These are phyloP conservation scores for Platycheirus albimanus DNA, from an alignment of 2,888 invertebrate genomes.

Conservation along the genomic window DNA sequence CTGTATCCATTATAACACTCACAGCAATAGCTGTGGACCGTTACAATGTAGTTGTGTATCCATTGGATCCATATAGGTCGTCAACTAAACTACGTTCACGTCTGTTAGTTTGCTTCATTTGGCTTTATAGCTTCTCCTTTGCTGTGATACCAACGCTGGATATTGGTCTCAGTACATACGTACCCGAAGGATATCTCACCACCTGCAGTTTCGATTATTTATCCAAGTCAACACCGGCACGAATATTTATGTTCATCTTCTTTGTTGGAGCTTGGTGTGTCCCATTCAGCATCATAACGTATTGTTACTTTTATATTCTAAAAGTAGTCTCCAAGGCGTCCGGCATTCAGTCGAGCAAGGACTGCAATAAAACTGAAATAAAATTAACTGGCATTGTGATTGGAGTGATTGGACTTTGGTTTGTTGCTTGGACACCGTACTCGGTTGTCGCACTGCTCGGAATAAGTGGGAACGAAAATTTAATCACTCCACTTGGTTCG, in stretches of 20 bases:
- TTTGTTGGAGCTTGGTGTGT: slow-evolving; percentile 90
- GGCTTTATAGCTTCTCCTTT: slow-evolving; percentile 89
- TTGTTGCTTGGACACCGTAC: slow-evolving; percentile 92
- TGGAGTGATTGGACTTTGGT: slow-evolving; percentile 88
- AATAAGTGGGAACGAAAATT: slow-evolving; percentile 86
- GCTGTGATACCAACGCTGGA: slow-evolving; percentile 87
- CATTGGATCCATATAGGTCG: slow-evolving; percentile 87
- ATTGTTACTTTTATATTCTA: slow-evolving; percentile 89
- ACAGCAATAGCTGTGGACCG: slow-evolving; percentile 92
- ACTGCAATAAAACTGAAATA: slow-evolving; percentile 88
- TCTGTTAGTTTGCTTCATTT: slow-evolving; percentile 86
- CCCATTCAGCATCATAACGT: slow-evolving; percentile 88
- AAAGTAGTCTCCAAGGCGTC: slow-evolving; percentile 85
- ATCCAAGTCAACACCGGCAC: slow-evolving; percentile 85
- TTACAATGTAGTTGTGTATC: slow-evolving; percentile 91
- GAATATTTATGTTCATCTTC: slow-evolving; percentile 89
- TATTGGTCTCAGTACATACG: slow-evolving; percentile 89
- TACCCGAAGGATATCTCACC: slow-evolving; percentile 92
- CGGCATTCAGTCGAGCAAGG: slow-evolving; percentile 85
- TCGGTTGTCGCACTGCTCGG: slow-evolving; percentile 90
- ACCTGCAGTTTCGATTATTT: slow-evolving; percentile 94
- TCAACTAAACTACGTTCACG: slow-evolving; percentile 86
- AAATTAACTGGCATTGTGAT: slow-evolving; percentile 88
- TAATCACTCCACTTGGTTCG: slow-evolving; percentile 87
- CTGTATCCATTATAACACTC: slow-evolving; percentile 91